These are phyloP conservation scores for Lampris megalopsis DNA, from an alignment of 2,113 vertebrate species.

Conservation along the genomic window DNA sequence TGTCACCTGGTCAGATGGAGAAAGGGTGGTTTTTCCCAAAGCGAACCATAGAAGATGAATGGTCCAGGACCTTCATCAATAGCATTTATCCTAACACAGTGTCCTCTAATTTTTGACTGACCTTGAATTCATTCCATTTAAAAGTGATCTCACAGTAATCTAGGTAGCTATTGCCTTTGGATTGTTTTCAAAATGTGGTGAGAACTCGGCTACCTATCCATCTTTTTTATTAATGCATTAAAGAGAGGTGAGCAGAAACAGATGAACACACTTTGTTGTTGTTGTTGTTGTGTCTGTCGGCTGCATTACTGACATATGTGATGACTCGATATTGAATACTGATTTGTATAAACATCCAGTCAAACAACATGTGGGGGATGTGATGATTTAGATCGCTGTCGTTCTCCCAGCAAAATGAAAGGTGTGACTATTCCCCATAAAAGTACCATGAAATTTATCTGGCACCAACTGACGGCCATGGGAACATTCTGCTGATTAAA, in stretches of 20 bases:
- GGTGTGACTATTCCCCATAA: conserved; percentile 24
- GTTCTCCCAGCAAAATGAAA: conserved; percentile 21
- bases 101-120: conserved; percentile 20
- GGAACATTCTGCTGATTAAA: conserved; percentile 55
- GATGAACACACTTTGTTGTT: background rate
- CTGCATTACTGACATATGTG: background rate
- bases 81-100: conserved; percentile 55
- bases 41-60: conserved; percentile 49
- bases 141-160: conserved; percentile 10
- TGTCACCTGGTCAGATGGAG: conserved; percentile 59
- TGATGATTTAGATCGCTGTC: conserved; percentile 11
- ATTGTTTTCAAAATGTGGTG: background rate
- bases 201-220: background rate
- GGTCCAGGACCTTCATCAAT: conserved; percentile 44
- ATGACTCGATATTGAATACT: background rate
- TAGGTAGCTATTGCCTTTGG: conserved; percentile 2
- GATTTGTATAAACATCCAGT: conserved; percentile 1
- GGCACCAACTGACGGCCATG: conserved; percentile 59
- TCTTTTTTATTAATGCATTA: too few relatives aligned
- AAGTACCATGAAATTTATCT: conserved; percentile 67
- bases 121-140: conserved; percentile 42
- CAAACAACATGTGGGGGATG: background rate
- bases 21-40: conserved; percentile 17
- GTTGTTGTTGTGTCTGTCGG: too few relatives aligned
- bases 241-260: conserved; percentile 7